These are phyloP conservation scores for Pagrus major DNA, from an alignment of 2,113 vertebrate genomes.

Conservation along the genomic window DNA sequence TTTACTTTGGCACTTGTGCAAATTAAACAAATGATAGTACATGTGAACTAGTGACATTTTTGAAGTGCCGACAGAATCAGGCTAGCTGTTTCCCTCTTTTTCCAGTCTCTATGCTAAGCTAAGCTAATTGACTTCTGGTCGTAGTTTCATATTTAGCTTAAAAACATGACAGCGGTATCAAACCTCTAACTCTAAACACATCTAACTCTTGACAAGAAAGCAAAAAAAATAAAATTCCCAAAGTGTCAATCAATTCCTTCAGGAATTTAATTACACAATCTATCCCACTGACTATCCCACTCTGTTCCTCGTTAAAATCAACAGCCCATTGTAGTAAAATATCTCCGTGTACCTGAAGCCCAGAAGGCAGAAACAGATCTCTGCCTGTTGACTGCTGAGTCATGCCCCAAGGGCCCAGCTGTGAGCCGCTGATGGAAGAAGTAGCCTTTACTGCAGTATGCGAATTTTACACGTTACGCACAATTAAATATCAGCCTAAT, in stretches of 20 bases:
- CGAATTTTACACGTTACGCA: constrained; percentile 39
- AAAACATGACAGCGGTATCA: not conserved
- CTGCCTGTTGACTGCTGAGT: constrained; percentile 20
- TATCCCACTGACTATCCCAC: not conserved
- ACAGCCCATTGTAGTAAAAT: not conserved
- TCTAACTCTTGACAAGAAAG: not conserved
- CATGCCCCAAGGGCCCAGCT: not conserved
- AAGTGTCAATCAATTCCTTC: not conserved
- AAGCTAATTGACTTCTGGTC: not conserved
- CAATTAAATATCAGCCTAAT: not conserved
- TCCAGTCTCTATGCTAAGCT: not conserved
- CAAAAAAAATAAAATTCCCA: not conserved
- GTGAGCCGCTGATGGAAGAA: constrained; percentile 10
- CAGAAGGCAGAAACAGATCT: constrained; percentile 17
- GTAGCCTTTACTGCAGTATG: not conserved
- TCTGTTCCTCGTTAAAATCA: not conserved
- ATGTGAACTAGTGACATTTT: not conserved
- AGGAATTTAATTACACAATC: not conserved
- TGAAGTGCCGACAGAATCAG: not conserved
- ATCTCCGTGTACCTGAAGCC: not conserved
- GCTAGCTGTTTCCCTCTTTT: no score
- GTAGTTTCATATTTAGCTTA: not conserved
- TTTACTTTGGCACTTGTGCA: not conserved
- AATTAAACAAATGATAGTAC: not conserved
- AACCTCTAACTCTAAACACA: no score